phyloP scores from a whole-genome alignment of 2,113 vertebrate genomes.

The Mobula hypostoma region DNA sequence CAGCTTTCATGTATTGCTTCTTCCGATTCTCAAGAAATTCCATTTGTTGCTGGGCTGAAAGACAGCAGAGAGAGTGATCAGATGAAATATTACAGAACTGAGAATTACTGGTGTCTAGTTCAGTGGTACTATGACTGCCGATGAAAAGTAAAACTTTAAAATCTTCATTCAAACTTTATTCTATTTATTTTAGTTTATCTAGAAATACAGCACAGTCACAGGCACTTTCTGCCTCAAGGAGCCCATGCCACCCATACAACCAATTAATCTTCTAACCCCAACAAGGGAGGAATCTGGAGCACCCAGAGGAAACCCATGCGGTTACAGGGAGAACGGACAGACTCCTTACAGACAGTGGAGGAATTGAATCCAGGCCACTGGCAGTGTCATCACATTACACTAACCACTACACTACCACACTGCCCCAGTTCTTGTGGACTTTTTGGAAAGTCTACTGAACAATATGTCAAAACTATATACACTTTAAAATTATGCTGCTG shows the following conservation, averaged over 20 bases:
- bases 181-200: too few species aligned
- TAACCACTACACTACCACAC: too few species aligned
- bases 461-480: not conserved
- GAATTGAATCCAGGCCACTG: too few species aligned
- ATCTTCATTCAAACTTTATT: not conserved
- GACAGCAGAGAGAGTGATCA: not conserved
- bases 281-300: too few species aligned
- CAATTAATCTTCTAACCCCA: too few species aligned
- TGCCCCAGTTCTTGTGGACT: not conserved
- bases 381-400: too few species aligned
- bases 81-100: not conserved
- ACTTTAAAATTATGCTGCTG: not conserved
- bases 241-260: too few species aligned
- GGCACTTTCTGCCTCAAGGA: too few species aligned
- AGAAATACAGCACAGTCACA: too few species aligned
- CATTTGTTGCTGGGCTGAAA: slow-evolving; percentile 70
- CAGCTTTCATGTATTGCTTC: slow-evolving; percentile 83
- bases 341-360: too few species aligned
- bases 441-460: not conserved
- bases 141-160: not conserved
- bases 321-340: too few species aligned
- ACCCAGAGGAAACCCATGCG: too few species aligned
- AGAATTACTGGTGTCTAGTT: not conserved
- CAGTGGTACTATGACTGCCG: not conserved
- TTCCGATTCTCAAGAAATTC: slow-evolving; percentile 76